phyloP scores from a whole-genome alignment of 1,140 invertebrate species.

The Thaumatotibia leucotreta region DNA sequence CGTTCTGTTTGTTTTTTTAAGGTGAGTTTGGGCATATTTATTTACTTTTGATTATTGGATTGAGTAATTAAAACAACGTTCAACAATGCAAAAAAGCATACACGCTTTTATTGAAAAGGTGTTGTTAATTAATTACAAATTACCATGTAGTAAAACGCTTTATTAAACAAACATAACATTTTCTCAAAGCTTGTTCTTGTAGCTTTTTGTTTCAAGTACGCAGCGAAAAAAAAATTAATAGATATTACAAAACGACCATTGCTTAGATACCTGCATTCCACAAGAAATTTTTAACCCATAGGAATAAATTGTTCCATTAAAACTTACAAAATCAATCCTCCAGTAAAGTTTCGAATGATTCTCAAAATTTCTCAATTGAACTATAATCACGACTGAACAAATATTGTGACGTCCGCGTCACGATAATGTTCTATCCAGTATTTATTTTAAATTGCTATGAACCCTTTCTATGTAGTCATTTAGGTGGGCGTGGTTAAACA shows the following conservation, averaged over 20 bases:
- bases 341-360: background rate
- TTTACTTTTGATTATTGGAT: slow-evolving; percentile 6
- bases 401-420: slow-evolving; percentile 4
- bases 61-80: background rate
- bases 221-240: too few species aligned
- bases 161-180: too few species aligned
- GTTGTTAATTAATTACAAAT: too few species aligned
- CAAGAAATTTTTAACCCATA: too few species aligned
- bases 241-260: too few species aligned
- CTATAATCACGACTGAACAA: background rate
- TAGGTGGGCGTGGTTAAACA: slow-evolving; percentile 57
- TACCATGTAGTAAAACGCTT: too few species aligned
- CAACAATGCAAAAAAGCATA: background rate
- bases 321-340: too few species aligned
- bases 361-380: background rate
- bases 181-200: too few species aligned
- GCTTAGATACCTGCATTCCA: too few species aligned
- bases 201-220: too few species aligned
- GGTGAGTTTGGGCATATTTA: background rate
- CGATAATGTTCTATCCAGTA: slow-evolving; percentile 15
- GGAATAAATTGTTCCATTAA: too few species aligned
- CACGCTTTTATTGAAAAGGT: too few species aligned
- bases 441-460: slow-evolving; percentile 46
- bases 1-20: slow-evolving; percentile 7
- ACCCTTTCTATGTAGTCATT: slow-evolving; percentile 45